Conservation (phyloP, 2,797 vertebrate genomes). For the Chromis chromis region DNA sequence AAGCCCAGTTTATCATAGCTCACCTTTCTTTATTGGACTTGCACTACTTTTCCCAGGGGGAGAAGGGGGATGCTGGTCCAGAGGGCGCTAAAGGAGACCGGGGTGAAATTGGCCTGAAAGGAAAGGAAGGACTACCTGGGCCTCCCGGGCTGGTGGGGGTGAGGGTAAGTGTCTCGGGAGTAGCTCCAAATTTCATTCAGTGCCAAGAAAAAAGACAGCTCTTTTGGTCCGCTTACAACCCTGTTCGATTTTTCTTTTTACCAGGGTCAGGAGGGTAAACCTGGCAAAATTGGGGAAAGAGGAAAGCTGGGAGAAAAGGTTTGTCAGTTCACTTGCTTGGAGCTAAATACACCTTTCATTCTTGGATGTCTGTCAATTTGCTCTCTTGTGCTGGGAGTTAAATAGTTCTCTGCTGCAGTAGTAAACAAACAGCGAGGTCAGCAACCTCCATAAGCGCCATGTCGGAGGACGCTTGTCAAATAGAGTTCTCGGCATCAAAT, state of each 20-base stretch:
- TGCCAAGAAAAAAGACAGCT: conserved; percentile 27
- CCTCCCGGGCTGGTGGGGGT: conserved; percentile 89
- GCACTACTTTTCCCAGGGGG: conserved; percentile 84
- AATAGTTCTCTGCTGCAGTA: conserved; percentile 26
- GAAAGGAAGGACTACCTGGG: conserved; percentile 89
- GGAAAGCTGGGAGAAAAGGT: conserved; percentile 94
- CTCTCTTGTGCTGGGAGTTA: conserved; percentile 11
- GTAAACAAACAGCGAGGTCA: conserved; percentile 42
- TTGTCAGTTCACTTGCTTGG: conserved; percentile 49
- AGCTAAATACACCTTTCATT: conserved; percentile 30
- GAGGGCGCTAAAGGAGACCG: conserved; percentile 90
- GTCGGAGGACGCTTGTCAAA: conserved; percentile 30
- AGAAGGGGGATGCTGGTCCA: conserved; percentile 90
- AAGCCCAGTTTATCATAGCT: background rate
- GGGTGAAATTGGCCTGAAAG: conserved; percentile 89
- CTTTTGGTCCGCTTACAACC: conserved; percentile 50
- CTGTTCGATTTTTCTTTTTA: conserved; percentile 47
- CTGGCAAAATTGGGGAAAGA: conserved; percentile 90
- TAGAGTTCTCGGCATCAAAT: conserved; percentile 23
- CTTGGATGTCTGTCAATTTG: conserved; percentile 32
- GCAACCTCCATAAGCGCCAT: conserved; percentile 7
- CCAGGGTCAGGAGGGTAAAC: conserved; percentile 95
- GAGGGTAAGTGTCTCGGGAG: conserved; percentile 86
- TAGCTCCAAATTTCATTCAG: conserved; percentile 31
- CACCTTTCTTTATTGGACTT: background rate